phyloP scores from a whole-genome alignment of 2,797 vertebrate genomes.

The Rallus crepitans region DNA sequence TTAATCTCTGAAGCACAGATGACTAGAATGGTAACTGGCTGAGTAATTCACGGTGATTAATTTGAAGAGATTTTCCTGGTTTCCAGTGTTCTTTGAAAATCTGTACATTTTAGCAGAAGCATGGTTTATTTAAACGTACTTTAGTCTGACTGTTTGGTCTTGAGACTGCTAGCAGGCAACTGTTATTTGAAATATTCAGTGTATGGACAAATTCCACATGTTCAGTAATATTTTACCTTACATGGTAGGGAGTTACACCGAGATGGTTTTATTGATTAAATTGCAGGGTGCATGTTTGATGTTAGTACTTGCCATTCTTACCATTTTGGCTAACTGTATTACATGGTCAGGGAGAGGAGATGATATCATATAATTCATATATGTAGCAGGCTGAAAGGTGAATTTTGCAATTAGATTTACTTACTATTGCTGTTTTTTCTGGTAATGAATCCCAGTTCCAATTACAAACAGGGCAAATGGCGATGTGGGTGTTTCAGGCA shows the following conservation, averaged over 20 bases:
- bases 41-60: conserved; percentile 35
- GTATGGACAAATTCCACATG: background rate
- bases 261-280: background rate
- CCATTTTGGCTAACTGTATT: background rate
- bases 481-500: background rate
- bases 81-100: conserved; percentile 24
- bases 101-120: background rate
- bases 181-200: background rate
- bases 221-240: background rate
- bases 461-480: background rate
- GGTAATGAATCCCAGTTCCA: background rate
- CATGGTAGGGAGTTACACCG: background rate
- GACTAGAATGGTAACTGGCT: background rate
- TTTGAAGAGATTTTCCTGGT: conserved; percentile 11
- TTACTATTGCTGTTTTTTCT: background rate
- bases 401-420: background rate
- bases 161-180: background rate
- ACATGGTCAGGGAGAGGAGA: background rate
- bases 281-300: background rate
- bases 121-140: conserved; percentile 10
- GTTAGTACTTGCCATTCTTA: background rate
- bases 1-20: background rate
- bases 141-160: background rate
- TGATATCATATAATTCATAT: background rate
- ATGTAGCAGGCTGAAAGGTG: background rate